Evolutionary conservation across 2,888 invertebrate genomes (phyloP).

Genomic region (Polydrusus tereticollis): DNA sequence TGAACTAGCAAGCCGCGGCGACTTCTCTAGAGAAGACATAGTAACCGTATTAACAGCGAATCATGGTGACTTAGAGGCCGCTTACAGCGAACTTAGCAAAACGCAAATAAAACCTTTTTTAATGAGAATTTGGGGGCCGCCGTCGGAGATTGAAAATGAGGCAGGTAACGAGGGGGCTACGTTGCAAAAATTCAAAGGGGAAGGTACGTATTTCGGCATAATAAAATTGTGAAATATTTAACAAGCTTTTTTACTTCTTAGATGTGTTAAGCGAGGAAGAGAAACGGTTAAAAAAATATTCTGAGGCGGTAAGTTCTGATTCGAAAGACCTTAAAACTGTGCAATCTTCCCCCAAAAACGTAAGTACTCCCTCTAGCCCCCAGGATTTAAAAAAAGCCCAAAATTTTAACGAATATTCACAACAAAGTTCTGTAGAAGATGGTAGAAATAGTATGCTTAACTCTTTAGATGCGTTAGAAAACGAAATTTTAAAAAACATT

Average conservation of each 20-base stretch:
- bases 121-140: conserved; percentile 85
- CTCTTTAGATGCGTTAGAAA: conserved; percentile 54
- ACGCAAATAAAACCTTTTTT: conserved; percentile 83
- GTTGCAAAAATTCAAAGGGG: conserved; percentile 60
- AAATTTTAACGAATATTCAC: conserved; percentile 33
- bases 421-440: conserved; percentile 31
- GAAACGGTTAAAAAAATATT: conserved; percentile 55
- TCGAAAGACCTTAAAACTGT: conserved; percentile 33
- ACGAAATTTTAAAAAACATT: conserved; percentile 58
- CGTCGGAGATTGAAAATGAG: conserved; percentile 79
- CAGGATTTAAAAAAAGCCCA: conserved; percentile 50
- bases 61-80: conserved; percentile 80
- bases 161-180: conserved; percentile 67
- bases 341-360: conserved; percentile 53
- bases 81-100: conserved; percentile 79
- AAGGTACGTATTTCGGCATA: conserved; percentile 60
- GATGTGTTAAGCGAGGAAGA: conserved; percentile 47
- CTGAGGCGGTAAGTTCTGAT: conserved; percentile 64
- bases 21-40: conserved; percentile 79
- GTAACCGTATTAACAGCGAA: conserved; percentile 79
- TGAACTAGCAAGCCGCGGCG: conserved; percentile 75
- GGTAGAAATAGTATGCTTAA: conserved; percentile 39
- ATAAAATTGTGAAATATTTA: not conserved
- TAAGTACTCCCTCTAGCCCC: conserved; percentile 44
- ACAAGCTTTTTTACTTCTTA: conserved; percentile 24